A percentile compares a stretch with the other conserved stretches of the same genome.
Evolutionary conservation across 2,888 invertebrate genomes (phyloP).

Genomic region (Masnerella sp.): DNA sequence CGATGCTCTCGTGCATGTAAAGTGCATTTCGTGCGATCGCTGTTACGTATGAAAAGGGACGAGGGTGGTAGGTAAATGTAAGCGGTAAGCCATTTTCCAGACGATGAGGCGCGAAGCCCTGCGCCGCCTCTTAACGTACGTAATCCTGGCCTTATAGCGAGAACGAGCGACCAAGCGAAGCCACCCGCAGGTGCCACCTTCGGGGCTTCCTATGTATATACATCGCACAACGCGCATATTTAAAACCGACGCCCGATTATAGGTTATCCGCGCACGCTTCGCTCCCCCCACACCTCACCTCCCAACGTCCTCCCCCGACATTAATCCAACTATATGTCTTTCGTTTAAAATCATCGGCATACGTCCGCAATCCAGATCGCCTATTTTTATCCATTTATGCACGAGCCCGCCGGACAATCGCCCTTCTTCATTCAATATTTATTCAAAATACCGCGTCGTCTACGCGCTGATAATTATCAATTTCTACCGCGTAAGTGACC

Average conservation of each 20-base stretch:
- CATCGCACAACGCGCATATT: conserved; percentile 54
- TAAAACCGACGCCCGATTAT: conserved; percentile 64
- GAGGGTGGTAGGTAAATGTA: conserved; percentile 73
- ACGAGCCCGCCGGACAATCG: neutral
- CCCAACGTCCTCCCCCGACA: conserved; percentile 37
- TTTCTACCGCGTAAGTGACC: too few species aligned
- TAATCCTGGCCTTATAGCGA: conserved; percentile 73
- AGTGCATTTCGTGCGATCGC: conserved; percentile 57
- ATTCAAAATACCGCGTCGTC: conserved; percentile 16
- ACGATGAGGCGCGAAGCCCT: conserved; percentile 78
- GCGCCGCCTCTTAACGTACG: conserved; percentile 73
- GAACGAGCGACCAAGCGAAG: conserved; percentile 71
- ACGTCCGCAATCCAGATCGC: conserved; percentile 29
- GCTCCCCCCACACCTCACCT: conserved; percentile 60
- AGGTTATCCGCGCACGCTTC: conserved; percentile 63
- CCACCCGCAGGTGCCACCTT: conserved; percentile 74
- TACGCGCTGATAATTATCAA: neutral
- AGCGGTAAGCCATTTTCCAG: conserved; percentile 78
- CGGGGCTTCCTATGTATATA: conserved; percentile 68
- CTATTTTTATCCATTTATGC: conserved; percentile 30
- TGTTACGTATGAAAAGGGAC: conserved; percentile 54
- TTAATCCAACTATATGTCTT: conserved; percentile 43
- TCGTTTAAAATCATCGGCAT: conserved; percentile 38
- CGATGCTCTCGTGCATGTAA: conserved; percentile 63
- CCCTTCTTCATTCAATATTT: conserved; percentile 8